Percentiles rank a stretch among this genome's conserved stretches.
phyloP scores from a whole-genome alignment of 2,113 vertebrate genomes.

The Hippocampus comes region DNA sequence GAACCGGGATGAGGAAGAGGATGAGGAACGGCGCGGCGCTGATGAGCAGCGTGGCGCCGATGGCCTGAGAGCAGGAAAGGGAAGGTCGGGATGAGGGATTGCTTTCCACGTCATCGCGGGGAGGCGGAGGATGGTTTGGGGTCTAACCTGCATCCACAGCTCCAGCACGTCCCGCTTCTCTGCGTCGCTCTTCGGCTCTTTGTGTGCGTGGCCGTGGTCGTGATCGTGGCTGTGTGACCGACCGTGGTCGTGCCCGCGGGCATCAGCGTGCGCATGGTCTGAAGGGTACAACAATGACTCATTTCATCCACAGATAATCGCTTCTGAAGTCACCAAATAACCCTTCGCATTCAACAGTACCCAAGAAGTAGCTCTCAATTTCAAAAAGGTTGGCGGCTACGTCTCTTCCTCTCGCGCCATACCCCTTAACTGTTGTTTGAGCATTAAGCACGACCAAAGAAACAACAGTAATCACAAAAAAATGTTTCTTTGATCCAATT shows the following conservation, averaged over 20 bases:
- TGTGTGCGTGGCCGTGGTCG: slow-evolving; percentile 29
- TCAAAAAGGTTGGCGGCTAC: too few relatives aligned
- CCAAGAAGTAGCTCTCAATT: too few relatives aligned
- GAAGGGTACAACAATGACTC: too few relatives aligned
- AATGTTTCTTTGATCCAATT: too few relatives aligned
- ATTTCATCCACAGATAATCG: too few relatives aligned
- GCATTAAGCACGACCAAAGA: too few relatives aligned
- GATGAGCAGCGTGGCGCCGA: slow-evolving; percentile 85
- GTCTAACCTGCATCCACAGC: slow-evolving; percentile 80
- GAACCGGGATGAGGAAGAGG: slow-evolving; percentile 87
- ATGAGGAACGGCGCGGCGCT: slow-evolving; percentile 86
- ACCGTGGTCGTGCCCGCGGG: slow-evolving; percentile 31
- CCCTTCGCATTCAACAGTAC: too few relatives aligned
- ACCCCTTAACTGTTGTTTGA: too few relatives aligned
- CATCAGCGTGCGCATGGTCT: background rate
- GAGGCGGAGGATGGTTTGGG: background rate
- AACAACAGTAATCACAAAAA: too few relatives aligned
- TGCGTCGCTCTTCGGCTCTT: slow-evolving; percentile 11
- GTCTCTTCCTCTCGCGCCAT: too few relatives aligned
- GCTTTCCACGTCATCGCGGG: background rate
- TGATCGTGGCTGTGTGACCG: slow-evolving; percentile 37
- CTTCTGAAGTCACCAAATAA: too few relatives aligned
- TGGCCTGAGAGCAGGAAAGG: slow-evolving; percentile 64
- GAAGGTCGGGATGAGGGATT: background rate
- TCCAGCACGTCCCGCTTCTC: slow-evolving; percentile 72